Percentiles rank a stretch among this genome's conserved stretches.
Evolutionary conservation across 2,888 invertebrate species (phyloP).

Genomic region (Mesorhabditis spiculigera): DNA sequence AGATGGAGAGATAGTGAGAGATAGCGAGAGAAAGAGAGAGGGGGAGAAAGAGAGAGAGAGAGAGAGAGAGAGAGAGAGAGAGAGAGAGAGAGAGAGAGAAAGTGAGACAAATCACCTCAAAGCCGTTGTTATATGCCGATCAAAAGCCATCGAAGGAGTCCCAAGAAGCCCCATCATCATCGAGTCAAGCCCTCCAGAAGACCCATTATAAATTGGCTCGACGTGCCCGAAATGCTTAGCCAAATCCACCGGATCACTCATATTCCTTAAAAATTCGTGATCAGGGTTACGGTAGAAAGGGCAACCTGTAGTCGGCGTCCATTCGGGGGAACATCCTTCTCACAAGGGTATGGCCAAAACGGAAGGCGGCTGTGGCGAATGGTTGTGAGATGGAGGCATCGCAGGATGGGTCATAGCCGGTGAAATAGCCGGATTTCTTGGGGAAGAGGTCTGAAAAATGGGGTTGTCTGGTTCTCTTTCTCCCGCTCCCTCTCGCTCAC

Average conservation of each 20-base stretch:
- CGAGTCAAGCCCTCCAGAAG: slow-evolving; percentile 52
- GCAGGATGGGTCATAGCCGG: slow-evolving; percentile 68
- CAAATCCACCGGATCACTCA: slow-evolving; percentile 51
- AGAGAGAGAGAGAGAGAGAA: too few species aligned
- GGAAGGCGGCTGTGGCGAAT: slow-evolving; percentile 77
- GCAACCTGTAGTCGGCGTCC: slow-evolving; percentile 37
- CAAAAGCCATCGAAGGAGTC: slow-evolving; percentile 58
- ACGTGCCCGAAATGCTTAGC: slow-evolving; percentile 54
- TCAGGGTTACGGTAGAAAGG: neutral
- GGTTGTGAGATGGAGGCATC: slow-evolving; percentile 79
- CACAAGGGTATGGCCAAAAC: slow-evolving; percentile 70
- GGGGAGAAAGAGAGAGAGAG: too few species aligned
- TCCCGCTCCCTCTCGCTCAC: too few species aligned
- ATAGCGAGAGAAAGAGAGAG: too few species aligned
- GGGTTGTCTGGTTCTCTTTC: too few species aligned
- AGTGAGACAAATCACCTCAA: slow-evolving; percentile 21
- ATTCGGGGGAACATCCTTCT: slow-evolving; percentile 73
- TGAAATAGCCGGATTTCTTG: slow-evolving; percentile 64
- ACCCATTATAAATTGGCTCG: slow-evolving; percentile 50
- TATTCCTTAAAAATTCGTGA: slow-evolving; percentile 26
- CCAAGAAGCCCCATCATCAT: slow-evolving; percentile 57
- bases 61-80: too few species aligned
- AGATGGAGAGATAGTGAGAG: too few species aligned
- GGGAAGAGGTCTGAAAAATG: slow-evolving; percentile 71
- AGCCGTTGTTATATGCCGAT: slow-evolving; percentile 54